A percentile compares a stretch with the other conserved stretches of the same genome.
Evolutionary conservation across 2,113 vertebrate genomes (phyloP).

Genomic region (Nycticorax nycticorax): DNA sequence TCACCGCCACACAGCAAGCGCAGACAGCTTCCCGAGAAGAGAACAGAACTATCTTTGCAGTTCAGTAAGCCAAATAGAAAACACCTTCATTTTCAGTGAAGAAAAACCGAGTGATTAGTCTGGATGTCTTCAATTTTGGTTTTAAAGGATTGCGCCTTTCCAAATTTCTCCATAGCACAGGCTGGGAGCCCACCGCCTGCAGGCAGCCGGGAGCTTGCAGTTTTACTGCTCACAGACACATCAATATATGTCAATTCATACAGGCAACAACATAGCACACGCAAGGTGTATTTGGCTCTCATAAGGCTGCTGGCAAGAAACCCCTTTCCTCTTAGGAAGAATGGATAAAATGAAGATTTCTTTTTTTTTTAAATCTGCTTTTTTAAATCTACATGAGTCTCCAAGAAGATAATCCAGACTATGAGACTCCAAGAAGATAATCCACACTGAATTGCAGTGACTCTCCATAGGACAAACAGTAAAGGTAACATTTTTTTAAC

Average conservation of each 20-base stretch:
- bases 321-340: background rate
- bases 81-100: background rate
- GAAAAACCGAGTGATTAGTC: background rate
- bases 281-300: background rate
- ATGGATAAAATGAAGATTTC: background rate
- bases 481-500: background rate
- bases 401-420: background rate
- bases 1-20: background rate
- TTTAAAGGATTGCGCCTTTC: background rate
- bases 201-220: background rate
- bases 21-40: background rate
- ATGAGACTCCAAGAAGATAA: background rate
- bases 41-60: background rate
- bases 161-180: background rate
- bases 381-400: background rate
- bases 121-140: background rate
- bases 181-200: background rate
- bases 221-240: background rate
- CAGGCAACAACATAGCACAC: background rate
- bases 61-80: background rate
- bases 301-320: background rate
- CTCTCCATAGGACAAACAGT: background rate
- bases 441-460: background rate
- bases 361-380: background rate
- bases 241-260: background rate